Conservation (phyloP, 2,113 vertebrate genomes). For the Ctenomys sociabilis region DNA sequence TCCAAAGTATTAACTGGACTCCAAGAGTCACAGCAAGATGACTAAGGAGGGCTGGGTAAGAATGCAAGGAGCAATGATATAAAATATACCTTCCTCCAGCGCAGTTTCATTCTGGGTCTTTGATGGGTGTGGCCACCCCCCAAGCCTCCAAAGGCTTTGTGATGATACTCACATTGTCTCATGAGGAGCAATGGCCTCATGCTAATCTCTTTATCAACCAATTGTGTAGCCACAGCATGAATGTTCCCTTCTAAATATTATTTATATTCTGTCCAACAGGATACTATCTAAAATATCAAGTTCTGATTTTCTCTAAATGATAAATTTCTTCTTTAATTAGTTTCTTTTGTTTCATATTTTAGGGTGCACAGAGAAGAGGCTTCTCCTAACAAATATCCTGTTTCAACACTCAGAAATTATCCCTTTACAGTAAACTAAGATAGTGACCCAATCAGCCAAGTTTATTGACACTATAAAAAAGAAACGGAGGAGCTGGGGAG, state of each 20-base stretch:
- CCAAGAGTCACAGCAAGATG: neutral
- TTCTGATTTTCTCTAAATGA: neutral
- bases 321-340: neutral
- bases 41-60: neutral
- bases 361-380: neutral
- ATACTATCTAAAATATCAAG: neutral
- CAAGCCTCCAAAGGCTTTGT: neutral
- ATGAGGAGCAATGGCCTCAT: neutral
- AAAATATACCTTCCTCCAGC: neutral
- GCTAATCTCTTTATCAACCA: neutral
- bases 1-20: neutral
- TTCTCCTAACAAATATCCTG: neutral
- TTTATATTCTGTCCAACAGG: neutral
- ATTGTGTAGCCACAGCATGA: neutral
- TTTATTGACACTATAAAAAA: too few species aligned
- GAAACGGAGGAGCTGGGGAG: too few species aligned
- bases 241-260: neutral
- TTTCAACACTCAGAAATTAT: neutral
- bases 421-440: neutral
- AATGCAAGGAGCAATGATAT: neutral
- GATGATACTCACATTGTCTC: neutral
- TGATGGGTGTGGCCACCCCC: neutral
- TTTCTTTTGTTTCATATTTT: neutral
- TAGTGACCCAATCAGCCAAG: neutral
- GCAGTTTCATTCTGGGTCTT: neutral